Base-by-base conservation (phyloP, 2,888 invertebrate genomes). In the Xiphydria camelus region DNA sequence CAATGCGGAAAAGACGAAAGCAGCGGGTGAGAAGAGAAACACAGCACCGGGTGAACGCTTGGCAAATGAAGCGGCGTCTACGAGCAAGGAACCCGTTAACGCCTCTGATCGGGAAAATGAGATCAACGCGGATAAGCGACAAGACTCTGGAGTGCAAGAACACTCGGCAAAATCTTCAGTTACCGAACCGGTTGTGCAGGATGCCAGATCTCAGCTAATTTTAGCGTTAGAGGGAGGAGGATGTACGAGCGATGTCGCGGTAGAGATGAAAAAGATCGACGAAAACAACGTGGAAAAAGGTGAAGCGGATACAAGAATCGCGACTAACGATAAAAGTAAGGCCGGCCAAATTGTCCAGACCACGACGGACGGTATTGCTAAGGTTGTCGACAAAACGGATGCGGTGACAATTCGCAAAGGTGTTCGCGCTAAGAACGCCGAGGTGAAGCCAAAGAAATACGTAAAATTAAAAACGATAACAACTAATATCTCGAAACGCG, bases 401-500 rank as follows among this genome's bases (percentile, higher is more conserved):
- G n/a, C n/a, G n/a, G n/a, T n/a, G n/a, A n/a, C n/a, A n/a, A n/a
- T n/a, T n/a, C n/a, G n/a, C n/a, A n/a, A n/a, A n/a, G n/a, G n/a
- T n/a, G n/a, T n/a, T n/a, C n/a, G n/a, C n/a, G n/a, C n/a, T n/a
- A n/a, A n/a, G n/a, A n/a, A n/a, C n/a, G n/a, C n/a, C n/a, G n/a
- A n/a, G n/a, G n/a, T n/a, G n/a, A n/a, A n/a, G n/a, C n/a, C n/a
- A n/a, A 72, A 66, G 26, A 72, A 73, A 20, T 73, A 72, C 33
- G 72, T 57, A 0, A 62, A 62, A 22, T 40, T 71, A 6, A 68
- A 62, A 45, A 69, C 69, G 0, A 55, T 70, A 9, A 58, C 59
- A 4, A 69, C 65, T 1, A 66, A 55, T 34, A 50, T 68, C 3
- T 62, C 55, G n/a, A 64, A 34, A 15, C 14, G 17, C 12, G 31